Conservation (phyloP, 2,888 invertebrate species). For the Xestia ashworthii region DNA sequence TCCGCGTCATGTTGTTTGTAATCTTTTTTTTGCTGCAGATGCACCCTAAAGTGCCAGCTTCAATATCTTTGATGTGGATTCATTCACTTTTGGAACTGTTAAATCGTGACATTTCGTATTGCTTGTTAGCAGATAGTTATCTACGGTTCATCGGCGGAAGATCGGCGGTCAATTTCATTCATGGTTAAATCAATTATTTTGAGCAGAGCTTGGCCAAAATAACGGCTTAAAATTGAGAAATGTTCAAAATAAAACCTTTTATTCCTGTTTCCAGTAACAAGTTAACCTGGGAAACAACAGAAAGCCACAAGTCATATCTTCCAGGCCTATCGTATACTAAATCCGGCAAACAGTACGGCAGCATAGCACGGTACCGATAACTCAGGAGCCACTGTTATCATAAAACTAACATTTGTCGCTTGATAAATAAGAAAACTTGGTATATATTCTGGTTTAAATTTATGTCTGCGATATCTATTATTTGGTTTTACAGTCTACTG, state of each 20-base stretch:
- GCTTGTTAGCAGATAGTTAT: conserved; percentile 25
- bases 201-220: not conserved
- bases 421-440: conserved; percentile 50
- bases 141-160: not conserved
- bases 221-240: not conserved
- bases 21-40: conserved; percentile 74
- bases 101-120: conserved; percentile 32
- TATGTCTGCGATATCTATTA: conserved; percentile 52
- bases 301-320: not conserved
- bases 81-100: conserved; percentile 55
- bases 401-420: conserved; percentile 57
- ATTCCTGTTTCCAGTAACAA: not conserved
- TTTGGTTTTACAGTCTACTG: conserved; percentile 55
- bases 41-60: conserved; percentile 72
- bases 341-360: conserved; percentile 26
- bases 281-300: conserved; percentile 2
- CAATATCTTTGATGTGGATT: conserved; percentile 71
- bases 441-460: conserved; percentile 39
- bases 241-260: not conserved
- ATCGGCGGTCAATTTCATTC: not conserved
- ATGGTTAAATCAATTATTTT: not conserved
- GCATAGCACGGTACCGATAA: conserved; percentile 38
- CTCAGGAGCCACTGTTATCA: conserved; percentile 48
- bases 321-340: conserved; percentile 33
- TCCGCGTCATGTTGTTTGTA: conserved; percentile 77